phyloP scores from a whole-genome alignment of 2,888 invertebrate genomes.

The Arrhopalites spinosus region DNA sequence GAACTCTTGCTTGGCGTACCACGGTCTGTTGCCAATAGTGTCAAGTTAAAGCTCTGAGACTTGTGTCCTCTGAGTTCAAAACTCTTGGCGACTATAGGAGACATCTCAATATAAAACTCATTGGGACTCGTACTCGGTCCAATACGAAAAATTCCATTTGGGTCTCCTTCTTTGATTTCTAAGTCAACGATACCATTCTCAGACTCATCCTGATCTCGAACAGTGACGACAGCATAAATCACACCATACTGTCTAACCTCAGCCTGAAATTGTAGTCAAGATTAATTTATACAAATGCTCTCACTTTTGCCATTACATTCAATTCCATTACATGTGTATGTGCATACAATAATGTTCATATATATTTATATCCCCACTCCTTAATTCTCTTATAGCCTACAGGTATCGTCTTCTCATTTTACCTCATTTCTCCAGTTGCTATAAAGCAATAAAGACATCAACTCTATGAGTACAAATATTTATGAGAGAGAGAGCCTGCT shows the following conservation, averaged over 20 bases:
- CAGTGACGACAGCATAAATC: slow-evolving; percentile 86
- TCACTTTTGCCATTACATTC: background rate
- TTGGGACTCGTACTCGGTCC: slow-evolving; percentile 64
- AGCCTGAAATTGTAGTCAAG: slow-evolving; percentile 42
- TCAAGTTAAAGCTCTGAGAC: slow-evolving; percentile 83
- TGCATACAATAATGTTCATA: too few species aligned
- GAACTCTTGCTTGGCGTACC: slow-evolving; percentile 73
- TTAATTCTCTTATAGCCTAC: background rate
- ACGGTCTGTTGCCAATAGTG: slow-evolving; percentile 80
- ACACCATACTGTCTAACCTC: slow-evolving; percentile 66
- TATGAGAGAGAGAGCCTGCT: background rate
- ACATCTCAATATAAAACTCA: slow-evolving; percentile 61
- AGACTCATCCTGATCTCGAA: slow-evolving; percentile 81
- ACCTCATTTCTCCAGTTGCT: slow-evolving; percentile 20
- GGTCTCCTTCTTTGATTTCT: slow-evolving; percentile 87
- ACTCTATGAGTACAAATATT: background rate
- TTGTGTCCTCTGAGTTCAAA: slow-evolving; percentile 58
- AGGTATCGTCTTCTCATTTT: background rate
- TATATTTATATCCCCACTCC: too few species aligned
- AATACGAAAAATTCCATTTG: slow-evolving; percentile 85
- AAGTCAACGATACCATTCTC: slow-evolving; percentile 82
- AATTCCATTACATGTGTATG: background rate
- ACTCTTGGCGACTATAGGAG: slow-evolving; percentile 54
- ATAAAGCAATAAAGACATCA: slow-evolving; percentile 26
- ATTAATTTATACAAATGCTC: slow-evolving; percentile 26